These are phyloP conservation scores for Bombyx mori DNA, from an alignment of 1,140 invertebrate genomes.

Conservation along the genomic window ASM3026992v2 NC_085121.1:13654001-13654500, in stretches of 20 bases:
- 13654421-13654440: slow-evolving; percentile 20
- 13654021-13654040: slow-evolving; percentile 18
- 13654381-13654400: slow-evolving; percentile 39
- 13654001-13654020: slow-evolving; percentile 50
- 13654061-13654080: too few species aligned
- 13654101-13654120: too few species aligned
- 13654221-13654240: too few species aligned
- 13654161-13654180: too few species aligned
- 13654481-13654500: background rate
- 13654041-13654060: too few species aligned
- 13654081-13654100: too few species aligned
- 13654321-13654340: slow-evolving; percentile 35
- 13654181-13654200: too few species aligned
- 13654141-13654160: too few species aligned
- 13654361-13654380: slow-evolving; percentile 48
- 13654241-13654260: slow-evolving; percentile 8
- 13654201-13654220: too few species aligned
- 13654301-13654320: slow-evolving; percentile 43
- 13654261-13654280: slow-evolving; percentile 15
- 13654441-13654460: slow-evolving; percentile 23
- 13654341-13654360: slow-evolving; percentile 35
- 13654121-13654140: too few species aligned
- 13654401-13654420: slow-evolving; percentile 23
- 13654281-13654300: slow-evolving; percentile 26
- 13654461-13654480: background rate